These are phyloP conservation scores for Helleia helle DNA, from an alignment of 2,888 invertebrate genomes.

Conservation along the genomic window DNA sequence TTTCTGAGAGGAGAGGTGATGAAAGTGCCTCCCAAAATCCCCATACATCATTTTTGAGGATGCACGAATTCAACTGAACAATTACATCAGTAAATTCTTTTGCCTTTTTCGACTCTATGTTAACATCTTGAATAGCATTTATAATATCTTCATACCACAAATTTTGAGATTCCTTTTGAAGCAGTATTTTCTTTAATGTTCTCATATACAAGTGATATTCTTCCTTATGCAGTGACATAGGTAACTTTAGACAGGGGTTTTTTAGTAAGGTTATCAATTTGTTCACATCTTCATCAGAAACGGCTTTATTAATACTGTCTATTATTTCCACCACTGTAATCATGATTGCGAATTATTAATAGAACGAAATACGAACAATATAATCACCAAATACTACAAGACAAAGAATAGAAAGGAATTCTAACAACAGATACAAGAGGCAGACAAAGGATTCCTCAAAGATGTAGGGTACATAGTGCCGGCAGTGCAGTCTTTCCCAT, in stretches of 20 bases:
- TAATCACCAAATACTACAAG: no score
- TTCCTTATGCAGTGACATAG: conserved; percentile 49
- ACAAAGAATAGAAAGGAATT: no score
- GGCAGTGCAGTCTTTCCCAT: no score
- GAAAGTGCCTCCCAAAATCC: conserved; percentile 51
- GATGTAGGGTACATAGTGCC: no score
- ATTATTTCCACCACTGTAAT: conserved; percentile 72
- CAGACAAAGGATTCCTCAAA: no score
- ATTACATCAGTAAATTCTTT: conserved; percentile 59
- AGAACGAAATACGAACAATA: no score
- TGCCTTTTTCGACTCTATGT: conserved; percentile 60
- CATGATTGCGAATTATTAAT: conserved; percentile 17
- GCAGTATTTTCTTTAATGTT: conserved; percentile 61
- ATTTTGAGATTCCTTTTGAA: conserved; percentile 70
- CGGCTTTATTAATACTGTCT: conserved; percentile 74
- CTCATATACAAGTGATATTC: conserved; percentile 69
- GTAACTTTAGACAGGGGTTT: conserved; percentile 56
- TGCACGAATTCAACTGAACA: conserved; percentile 53
- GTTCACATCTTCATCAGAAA: conserved; percentile 65
- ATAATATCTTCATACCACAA: conserved; percentile 76
- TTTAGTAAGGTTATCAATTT: conserved; percentile 62
- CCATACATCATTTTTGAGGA: conserved; percentile 50
- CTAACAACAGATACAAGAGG: no score
- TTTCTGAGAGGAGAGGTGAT: conserved; percentile 35
- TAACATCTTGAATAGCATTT: conserved; percentile 56